These are phyloP conservation scores for Gobiocypris rarus DNA, from an alignment of 2,113 vertebrate genomes.

Conservation along the genomic window DNA sequence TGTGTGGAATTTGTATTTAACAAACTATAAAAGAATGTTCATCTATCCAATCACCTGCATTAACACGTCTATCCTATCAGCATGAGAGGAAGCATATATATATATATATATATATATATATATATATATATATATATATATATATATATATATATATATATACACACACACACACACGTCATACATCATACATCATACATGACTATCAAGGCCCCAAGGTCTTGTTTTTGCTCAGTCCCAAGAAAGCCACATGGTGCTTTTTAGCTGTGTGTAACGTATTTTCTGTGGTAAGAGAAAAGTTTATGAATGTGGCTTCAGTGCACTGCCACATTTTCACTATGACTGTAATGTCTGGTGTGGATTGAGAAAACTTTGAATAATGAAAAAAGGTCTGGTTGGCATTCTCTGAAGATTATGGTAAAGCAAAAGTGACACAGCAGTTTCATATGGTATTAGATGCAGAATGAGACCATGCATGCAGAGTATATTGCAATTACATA, in stretches of 20 bases:
- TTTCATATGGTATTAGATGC: slow-evolving; percentile 49
- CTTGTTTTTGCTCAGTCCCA: background rate
- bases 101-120: too few species aligned
- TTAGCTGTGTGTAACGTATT: slow-evolving; percentile 55
- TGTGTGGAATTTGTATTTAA: too few species aligned
- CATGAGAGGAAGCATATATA: too few species aligned
- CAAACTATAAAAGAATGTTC: too few species aligned
- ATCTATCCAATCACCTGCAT: too few species aligned
- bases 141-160: too few species aligned
- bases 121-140: too few species aligned
- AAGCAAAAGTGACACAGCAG: slow-evolving; percentile 59
- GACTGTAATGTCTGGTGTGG: slow-evolving; percentile 43
- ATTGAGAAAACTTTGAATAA: slow-evolving; percentile 21
- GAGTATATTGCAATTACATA: background rate
- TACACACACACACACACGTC: too few species aligned
- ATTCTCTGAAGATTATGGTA: background rate
- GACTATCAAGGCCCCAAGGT: background rate
- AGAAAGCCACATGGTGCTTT: slow-evolving; percentile 38
- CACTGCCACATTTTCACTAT: slow-evolving; percentile 56
- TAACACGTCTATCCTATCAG: too few species aligned
- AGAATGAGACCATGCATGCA: slow-evolving; percentile 20
- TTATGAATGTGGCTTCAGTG: slow-evolving; percentile 40
- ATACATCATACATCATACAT: too few species aligned
- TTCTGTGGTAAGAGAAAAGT: slow-evolving; percentile 52
- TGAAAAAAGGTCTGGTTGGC: slow-evolving; percentile 1